phyloP scores from a whole-genome alignment of 2,113 vertebrate species.

The Tyto alba region DNA sequence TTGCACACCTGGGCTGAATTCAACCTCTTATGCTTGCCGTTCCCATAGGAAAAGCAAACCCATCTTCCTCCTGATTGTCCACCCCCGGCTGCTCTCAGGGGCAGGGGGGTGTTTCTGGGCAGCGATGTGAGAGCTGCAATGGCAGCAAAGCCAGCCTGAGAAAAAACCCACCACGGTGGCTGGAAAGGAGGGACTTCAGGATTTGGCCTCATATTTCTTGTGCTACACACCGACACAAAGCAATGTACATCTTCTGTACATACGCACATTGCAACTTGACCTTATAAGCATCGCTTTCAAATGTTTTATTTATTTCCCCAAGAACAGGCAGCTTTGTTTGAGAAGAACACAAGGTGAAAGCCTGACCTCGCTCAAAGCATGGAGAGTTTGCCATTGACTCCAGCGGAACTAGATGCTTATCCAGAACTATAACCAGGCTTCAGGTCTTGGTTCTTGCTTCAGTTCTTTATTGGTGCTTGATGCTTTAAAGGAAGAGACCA shows the following conservation, averaged over 20 bases:
- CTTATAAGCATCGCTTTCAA: neutral
- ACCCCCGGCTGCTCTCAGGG: neutral
- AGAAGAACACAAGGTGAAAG: conserved; percentile 22
- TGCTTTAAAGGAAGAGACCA: neutral
- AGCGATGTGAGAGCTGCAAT: fast-evolving
- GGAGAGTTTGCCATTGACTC: neutral
- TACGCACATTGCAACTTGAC: neutral
- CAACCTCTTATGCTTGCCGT: neutral
- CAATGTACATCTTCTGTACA: neutral
- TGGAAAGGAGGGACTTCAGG: neutral
- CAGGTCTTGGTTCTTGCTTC: neutral
- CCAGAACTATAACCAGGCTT: neutral
- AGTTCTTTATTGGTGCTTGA: neutral
- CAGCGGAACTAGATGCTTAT: neutral
- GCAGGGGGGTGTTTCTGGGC: neutral
- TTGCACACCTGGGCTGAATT: neutral
- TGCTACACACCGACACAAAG: neutral
- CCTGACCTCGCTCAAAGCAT: neutral
- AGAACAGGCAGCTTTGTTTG: neutral
- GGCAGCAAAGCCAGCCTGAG: neutral
- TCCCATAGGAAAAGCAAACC: neutral
- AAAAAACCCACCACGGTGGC: neutral
- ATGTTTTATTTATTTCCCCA: conserved; percentile 14
- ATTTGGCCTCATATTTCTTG: neutral
- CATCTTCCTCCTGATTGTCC: neutral